Percentiles rank a stretch among this genome's conserved stretches.
Conservation (phyloP, 1,140 invertebrate genomes). For the Alviniconcha marisindica region DNA sequence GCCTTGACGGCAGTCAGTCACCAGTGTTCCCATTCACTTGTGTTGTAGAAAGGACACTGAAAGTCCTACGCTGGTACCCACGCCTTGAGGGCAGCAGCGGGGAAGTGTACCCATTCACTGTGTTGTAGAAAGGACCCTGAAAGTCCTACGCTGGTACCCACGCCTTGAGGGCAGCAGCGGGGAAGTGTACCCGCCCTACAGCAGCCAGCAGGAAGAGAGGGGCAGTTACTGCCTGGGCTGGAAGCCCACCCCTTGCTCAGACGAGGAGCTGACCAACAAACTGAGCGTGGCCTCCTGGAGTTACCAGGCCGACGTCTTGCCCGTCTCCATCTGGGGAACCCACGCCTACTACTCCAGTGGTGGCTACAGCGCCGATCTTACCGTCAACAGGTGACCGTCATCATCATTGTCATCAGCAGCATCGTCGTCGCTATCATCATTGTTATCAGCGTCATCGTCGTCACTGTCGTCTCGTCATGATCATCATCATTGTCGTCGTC, state of each 20-base stretch:
- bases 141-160: not conserved
- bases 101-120: not conserved
- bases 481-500: not conserved
- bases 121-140: not conserved
- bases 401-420: too few relatives aligned
- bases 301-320: not conserved
- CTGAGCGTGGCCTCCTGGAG: not conserved
- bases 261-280: not conserved
- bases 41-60: not conserved
- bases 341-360: slow-evolving; percentile 1
- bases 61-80: not conserved
- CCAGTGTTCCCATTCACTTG: not conserved
- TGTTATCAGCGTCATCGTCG: not conserved
- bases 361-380: not conserved
- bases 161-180: not conserved
- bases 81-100: not conserved
- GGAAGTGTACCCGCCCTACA: not conserved
- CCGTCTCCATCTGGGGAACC: not conserved
- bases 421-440: too few relatives aligned
- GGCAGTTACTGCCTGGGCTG: slow-evolving; percentile 14
- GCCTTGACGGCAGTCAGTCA: not conserved
- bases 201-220: not conserved
- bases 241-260: not conserved
- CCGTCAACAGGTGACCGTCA: not conserved
- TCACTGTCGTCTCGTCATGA: not conserved